phyloP scores from a whole-genome alignment of 2,797 vertebrate species.

The Diplodus sargus region DNA sequence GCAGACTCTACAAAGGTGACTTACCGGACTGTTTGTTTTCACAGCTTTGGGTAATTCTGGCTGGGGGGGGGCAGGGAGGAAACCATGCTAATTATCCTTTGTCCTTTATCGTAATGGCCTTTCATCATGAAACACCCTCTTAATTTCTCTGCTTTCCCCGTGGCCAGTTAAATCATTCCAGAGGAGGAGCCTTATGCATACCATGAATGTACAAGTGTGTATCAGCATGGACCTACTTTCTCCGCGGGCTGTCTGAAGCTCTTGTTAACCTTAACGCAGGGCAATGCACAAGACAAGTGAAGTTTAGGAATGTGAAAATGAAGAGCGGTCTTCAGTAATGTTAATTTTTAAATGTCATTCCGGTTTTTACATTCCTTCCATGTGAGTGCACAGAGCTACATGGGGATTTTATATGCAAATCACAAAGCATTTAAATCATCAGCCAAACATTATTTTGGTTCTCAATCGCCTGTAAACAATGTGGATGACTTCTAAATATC shows the following conservation, averaged over 20 bases:
- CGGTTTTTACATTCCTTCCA: constrained; percentile 14
- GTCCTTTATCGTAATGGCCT: constrained; percentile 74
- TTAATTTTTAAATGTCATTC: constrained; percentile 26
- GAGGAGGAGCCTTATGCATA: constrained; percentile 68
- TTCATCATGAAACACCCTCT: constrained; percentile 69
- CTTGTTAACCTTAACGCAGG: constrained; percentile 49
- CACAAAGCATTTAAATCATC: constrained; percentile 29
- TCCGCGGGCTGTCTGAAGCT: constrained; percentile 31
- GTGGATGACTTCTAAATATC: constrained; percentile 28
- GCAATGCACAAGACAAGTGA: constrained; percentile 59
- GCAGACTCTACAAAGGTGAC: constrained; percentile 50
- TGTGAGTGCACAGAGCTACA: not conserved
- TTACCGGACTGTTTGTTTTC: constrained; percentile 47
- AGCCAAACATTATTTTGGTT: not conserved
- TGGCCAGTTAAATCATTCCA: constrained; percentile 70
- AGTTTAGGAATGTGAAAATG: constrained; percentile 70
- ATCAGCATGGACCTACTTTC: constrained; percentile 64
- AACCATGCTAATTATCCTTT: constrained; percentile 63
- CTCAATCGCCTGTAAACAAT: constrained; percentile 13
- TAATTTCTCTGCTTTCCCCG: constrained; percentile 63
- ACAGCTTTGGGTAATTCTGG: constrained; percentile 48
- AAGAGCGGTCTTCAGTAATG: constrained; percentile 8
- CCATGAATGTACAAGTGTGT: constrained; percentile 77
- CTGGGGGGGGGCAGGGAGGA: constrained; percentile 32
- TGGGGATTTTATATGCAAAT: constrained; percentile 44